Percentiles rank a stretch among this genome's conserved stretches.
These are phyloP conservation scores for Alfaro cultratus DNA, from an alignment of 2,797 vertebrate genomes.

Conservation along the genomic window DNA sequence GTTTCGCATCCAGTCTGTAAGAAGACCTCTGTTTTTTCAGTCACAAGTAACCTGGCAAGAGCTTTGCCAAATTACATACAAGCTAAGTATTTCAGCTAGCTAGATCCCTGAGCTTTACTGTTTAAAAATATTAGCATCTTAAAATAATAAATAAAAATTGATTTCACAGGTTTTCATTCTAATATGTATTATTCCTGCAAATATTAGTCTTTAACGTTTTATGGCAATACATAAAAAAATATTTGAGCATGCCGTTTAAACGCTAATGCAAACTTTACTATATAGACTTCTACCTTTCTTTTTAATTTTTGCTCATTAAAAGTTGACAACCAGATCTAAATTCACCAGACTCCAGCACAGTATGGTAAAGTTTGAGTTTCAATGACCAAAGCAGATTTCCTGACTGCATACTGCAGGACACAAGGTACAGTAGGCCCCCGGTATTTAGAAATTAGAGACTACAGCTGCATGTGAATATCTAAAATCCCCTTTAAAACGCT, in stretches of 20 bases:
- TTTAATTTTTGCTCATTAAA: neutral
- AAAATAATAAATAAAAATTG: neutral
- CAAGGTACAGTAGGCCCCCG: no score
- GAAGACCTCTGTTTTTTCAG: slow-evolving; percentile 23
- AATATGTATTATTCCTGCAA: neutral
- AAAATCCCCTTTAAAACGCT: neutral
- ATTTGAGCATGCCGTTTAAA: neutral
- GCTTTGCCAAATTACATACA: neutral
- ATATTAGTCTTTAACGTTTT: neutral
- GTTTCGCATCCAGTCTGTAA: slow-evolving; percentile 14
- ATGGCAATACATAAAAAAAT: neutral
- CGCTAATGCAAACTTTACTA: neutral
- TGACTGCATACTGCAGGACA: neutral
- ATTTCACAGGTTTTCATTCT: neutral
- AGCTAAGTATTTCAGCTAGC: neutral
- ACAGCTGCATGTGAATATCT: neutral
- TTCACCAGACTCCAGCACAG: neutral
- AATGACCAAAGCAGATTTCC: neutral
- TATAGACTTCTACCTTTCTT: no score
- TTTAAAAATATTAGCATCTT: neutral
- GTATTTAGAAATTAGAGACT: neutral
- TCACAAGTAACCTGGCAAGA: slow-evolving; percentile 8
- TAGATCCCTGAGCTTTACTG: neutral
- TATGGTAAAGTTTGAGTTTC: neutral
- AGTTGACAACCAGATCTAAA: neutral